Base-by-base conservation (phyloP, 2,797 vertebrate genomes). In the Apogon hyalosoma region DNA sequence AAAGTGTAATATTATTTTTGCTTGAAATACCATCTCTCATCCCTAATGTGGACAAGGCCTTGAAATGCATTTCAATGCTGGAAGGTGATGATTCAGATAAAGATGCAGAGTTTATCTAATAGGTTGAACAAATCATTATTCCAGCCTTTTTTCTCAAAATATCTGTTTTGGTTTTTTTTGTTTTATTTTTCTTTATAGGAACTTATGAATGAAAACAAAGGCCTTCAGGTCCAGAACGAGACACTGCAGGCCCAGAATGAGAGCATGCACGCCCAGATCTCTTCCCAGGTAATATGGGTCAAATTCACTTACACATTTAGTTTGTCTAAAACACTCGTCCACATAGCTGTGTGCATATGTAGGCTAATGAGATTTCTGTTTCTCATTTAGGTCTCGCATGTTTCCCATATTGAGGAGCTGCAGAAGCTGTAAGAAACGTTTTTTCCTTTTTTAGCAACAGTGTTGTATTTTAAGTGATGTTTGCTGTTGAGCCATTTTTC, bases 391-490 rank as follows among this genome's bases (percentile, higher is more conserved):
- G 96, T 90, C 46, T 94, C 92, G 0, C 95, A 96, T 62, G 95
- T 96, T 79, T 96, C 95, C 79, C 93, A 97, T 87, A 95, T 98
- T 77, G 97, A 99, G 80, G 97, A 99, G 81, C 93, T 99, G 58
- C 96, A 99, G 87, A 98, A 98, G 92, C 94, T 97, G 98, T 99
- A 79, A 94, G 94, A 71, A 50, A 69, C 1, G 8, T 4, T 36
- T 7, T 63, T 24, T n/a, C 16, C 3, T 50, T 39, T 3, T 3
- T 10, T 21, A 58, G 21, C 63, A 40, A 40, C 11, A 24, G 6
- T 11, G 5, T 28, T 36, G 1, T 6, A 36, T 45, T 39, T 11
- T 12, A 39, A 18, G 4, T 59, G 12, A 47, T 51, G 11, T 39
- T 36, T 6, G 4, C 13, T 33, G 47, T 40, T 21, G 15, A 42